These are phyloP conservation scores for Odobenus rosmarus DNA, from an alignment of 2,113 vertebrate genomes.

Conservation along the genomic window DNA sequence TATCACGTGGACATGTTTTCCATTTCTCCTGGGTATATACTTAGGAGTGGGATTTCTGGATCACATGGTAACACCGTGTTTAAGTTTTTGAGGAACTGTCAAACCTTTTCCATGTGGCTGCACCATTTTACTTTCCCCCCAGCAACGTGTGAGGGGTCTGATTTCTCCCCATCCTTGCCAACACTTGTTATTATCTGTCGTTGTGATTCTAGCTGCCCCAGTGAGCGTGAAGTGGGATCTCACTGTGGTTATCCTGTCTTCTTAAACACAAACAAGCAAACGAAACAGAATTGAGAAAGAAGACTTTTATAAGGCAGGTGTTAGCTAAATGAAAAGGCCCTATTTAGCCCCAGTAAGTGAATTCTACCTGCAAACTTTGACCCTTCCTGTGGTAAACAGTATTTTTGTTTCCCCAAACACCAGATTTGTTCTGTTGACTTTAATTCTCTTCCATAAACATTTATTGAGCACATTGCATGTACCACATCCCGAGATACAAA, in stretches of 20 bases:
- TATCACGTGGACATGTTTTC: background rate
- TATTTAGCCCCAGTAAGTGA: background rate
- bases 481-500: background rate
- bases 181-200: no score
- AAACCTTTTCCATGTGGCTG: background rate
- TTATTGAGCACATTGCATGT: background rate
- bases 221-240: background rate
- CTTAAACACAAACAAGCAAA: background rate
- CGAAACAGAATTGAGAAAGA: background rate
- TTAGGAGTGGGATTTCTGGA: background rate
- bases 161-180: background rate
- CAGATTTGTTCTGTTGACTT: background rate
- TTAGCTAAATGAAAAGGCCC: background rate
- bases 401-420: background rate
- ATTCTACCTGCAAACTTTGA: background rate
- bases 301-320: background rate
- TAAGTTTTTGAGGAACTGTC: background rate
- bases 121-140: background rate
- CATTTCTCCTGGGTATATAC: background rate
- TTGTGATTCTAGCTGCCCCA: background rate
- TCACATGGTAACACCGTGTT: background rate
- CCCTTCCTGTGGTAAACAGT: no score
- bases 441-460: constrained; percentile 18
- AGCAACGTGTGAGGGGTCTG: fast-evolving
- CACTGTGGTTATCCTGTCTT: background rate